Percentiles rank a stretch among this genome's conserved stretches.
Evolutionary conservation across 2,888 invertebrate genomes (phyloP).

Genomic region (Erebia ligea): DNA sequence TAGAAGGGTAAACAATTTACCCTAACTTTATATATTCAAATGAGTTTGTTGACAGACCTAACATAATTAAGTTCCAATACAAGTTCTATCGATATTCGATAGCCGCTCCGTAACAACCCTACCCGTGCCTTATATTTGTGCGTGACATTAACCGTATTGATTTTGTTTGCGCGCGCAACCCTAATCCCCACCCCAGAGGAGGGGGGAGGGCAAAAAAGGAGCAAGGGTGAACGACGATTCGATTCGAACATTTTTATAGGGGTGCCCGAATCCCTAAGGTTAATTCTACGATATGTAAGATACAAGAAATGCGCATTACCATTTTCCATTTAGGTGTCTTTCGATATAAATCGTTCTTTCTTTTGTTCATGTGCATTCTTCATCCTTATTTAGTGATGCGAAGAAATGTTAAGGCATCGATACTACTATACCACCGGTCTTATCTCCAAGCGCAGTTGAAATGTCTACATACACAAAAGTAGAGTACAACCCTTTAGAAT

Average conservation of each 20-base stretch:
- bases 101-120: slow-evolving; percentile 72
- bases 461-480: too few relatives aligned
- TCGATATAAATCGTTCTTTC: slow-evolving; percentile 14
- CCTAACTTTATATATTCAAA: slow-evolving; percentile 2
- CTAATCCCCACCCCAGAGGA: slow-evolving; percentile 49
- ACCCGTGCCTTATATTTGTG: slow-evolving; percentile 70
- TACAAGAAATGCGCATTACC: slow-evolving; percentile 44
- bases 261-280: slow-evolving; percentile 73
- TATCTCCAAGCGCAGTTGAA: too few relatives aligned
- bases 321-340: slow-evolving; percentile 34
- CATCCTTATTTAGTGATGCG: neutral
- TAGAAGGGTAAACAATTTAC: neutral
- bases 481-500: too few relatives aligned
- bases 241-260: slow-evolving; percentile 79
- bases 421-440: too few relatives aligned
- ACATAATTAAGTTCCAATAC: slow-evolving; percentile 9
- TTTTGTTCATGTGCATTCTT: slow-evolving; percentile 2
- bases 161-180: slow-evolving; percentile 80
- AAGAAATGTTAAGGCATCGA: neutral
- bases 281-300: slow-evolving; percentile 58
- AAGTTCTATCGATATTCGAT: slow-evolving; percentile 58
- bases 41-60: slow-evolving; percentile 4
- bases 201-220: slow-evolving; percentile 59
- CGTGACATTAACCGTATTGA: slow-evolving; percentile 78
- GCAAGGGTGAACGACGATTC: slow-evolving; percentile 73